Base-by-base conservation (phyloP, 1,140 invertebrate genomes). In the Rhizoglyphus robini region DNA sequence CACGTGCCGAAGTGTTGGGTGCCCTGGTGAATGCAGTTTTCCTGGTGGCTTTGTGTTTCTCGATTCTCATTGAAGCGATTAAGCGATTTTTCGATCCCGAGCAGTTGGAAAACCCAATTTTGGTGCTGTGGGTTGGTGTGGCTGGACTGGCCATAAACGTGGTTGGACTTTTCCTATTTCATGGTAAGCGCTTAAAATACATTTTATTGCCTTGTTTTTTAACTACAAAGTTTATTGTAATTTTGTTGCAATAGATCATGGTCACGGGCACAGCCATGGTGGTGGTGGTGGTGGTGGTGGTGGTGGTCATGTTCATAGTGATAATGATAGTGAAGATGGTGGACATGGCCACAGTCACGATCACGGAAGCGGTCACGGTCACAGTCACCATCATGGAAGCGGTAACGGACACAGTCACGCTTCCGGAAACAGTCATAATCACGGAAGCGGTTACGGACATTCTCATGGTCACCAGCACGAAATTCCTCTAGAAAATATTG, bases 1-100 rank as follows among this genome's bases (percentile, higher is more conserved):
- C 77, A 15, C 71, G 80, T 51, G 81, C 80, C n/a, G 81, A 82
- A 73, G 77, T 82, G 5, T 71, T 82, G 4, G 81, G 81, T 60
- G 80, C 81, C n/a, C 69, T 82, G 36, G 75, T 82, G 15, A 82
- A 82, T 73, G 74, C 80, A 0, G 81, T 82, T 0, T 82, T 82
- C 67, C 74, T 82, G 0, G 67, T 80, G 11, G 80, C 80, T 0
- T 71, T 82, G 3, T 81, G 81, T 69, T 80, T 82, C 68, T 79
- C 79, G 13, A 82, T 82, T 65, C 67, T 80, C 66, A 75, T 82
- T 3, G 80, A 82, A 70, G 73, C 79, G 5, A 62, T 79, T n/a
- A 71, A 78, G 68, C 68, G 77, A 57, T 72, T 70, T 65, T 66
- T 60, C 64, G 59, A 68, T 73, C 54, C 76, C 74, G 71, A 73